Percentiles rank a stretch among this genome's conserved stretches.
Evolutionary conservation across 2,797 vertebrate genomes (phyloP).

Genomic region (Allobates femoralis): DNA sequence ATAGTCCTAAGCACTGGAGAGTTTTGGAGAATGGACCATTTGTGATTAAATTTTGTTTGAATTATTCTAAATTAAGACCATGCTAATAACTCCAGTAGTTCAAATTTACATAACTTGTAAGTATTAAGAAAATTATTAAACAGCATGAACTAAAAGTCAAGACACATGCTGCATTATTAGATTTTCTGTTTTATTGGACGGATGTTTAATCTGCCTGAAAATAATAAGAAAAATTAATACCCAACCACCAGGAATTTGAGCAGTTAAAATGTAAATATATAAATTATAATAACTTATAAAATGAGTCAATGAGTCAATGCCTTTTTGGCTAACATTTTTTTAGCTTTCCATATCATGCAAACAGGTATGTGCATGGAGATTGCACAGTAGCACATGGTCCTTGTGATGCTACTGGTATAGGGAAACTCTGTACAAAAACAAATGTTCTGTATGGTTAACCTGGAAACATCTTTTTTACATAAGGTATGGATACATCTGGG

Average conservation of each 20-base stretch:
- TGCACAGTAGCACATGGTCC: neutral
- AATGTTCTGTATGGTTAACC: too few relatives aligned
- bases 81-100: slow-evolving; percentile 25
- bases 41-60: slow-evolving; percentile 36
- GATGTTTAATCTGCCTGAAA: neutral
- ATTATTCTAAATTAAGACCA: slow-evolving; percentile 24
- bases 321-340: neutral
- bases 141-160: neutral
- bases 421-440: too few relatives aligned
- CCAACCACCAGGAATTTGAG: neutral
- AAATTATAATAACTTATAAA: too few relatives aligned
- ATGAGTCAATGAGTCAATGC: neutral
- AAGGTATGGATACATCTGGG: too few relatives aligned
- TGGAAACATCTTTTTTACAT: too few relatives aligned
- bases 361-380: neutral
- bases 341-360: neutral
- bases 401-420: too few relatives aligned
- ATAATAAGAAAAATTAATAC: neutral
- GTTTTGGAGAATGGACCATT: slow-evolving; percentile 34
- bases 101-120: neutral
- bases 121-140: neutral
- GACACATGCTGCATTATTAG: neutral
- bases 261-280: neutral
- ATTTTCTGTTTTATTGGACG: neutral
- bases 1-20: slow-evolving; percentile 32